Conservation (phyloP, 2,113 vertebrate species). For the Menura novaehollandiae region DNA sequence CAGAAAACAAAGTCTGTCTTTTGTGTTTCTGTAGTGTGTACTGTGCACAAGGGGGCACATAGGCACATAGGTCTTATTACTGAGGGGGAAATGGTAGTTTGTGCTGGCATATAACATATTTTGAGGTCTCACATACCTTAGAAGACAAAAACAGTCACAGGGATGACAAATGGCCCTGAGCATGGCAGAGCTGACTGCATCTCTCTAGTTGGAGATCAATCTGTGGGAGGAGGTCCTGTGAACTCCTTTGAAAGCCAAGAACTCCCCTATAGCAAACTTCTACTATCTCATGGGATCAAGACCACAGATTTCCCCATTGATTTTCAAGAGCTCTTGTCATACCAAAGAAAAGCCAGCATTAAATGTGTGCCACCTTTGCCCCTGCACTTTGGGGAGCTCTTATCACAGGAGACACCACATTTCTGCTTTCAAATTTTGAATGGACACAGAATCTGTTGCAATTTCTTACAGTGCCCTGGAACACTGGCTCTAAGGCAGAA, state of each 20-base stretch:
- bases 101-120: not conserved
- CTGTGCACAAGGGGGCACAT: no score
- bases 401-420: not conserved
- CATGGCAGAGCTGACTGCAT: not conserved
- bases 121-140: not conserved
- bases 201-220: not conserved
- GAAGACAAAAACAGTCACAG: not conserved
- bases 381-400: not conserved
- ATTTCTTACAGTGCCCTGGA: not conserved
- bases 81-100: not conserved
- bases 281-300: not conserved
- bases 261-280: not conserved
- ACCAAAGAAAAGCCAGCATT: not conserved
- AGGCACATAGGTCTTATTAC: not conserved
- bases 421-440: not conserved
- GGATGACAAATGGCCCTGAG: not conserved
- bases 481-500: not conserved
- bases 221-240: not conserved
- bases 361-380: conserved; percentile 8
- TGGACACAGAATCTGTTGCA: not conserved
- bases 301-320: not conserved
- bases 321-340: conserved; percentile 44
- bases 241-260: not conserved
- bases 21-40: not conserved
- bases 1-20: not conserved